phyloP scores from a whole-genome alignment of 2,888 invertebrate genomes.

The Saturnia pavonia region DNA sequence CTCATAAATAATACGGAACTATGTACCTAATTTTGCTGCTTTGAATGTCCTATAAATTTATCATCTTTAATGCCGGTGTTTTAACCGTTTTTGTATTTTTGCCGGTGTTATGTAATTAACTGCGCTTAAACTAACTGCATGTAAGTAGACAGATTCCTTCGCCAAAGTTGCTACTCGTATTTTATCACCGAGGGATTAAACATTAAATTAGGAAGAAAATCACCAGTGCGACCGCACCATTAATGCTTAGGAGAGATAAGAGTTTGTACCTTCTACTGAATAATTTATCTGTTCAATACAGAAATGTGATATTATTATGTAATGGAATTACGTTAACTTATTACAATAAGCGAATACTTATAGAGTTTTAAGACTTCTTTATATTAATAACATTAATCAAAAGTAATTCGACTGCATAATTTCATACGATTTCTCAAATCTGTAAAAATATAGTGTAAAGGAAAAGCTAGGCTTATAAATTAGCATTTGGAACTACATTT shows the following conservation, averaged over 20 bases:
- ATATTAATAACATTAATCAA: neutral
- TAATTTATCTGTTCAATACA: slow-evolving; percentile 1
- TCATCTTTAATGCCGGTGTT: no score
- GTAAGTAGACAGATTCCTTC: slow-evolving; percentile 15
- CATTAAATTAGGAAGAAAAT: slow-evolving; percentile 25
- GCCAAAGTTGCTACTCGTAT: slow-evolving; percentile 23
- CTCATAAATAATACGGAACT: no score
- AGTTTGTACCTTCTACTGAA: slow-evolving; percentile 11
- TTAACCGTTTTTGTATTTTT: no score
- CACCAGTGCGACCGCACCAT: slow-evolving; percentile 15
- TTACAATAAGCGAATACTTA: neutral
- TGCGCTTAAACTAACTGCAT: slow-evolving; percentile 16
- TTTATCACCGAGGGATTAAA: slow-evolving; percentile 24
- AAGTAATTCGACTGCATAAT: neutral
- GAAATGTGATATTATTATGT: slow-evolving; percentile 1
- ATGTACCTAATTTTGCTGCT: no score
- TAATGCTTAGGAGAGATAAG: slow-evolving; percentile 12
- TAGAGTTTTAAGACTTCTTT: neutral
- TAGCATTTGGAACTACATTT: neutral
- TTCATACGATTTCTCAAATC: no score
- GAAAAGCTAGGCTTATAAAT: neutral
- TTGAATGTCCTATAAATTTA: no score
- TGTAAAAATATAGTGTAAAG: no score
- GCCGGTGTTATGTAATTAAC: no score
- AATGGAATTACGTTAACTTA: neutral